phyloP scores from a whole-genome alignment of 2,888 invertebrate genomes.

The Noctua fimbriata region DNA sequence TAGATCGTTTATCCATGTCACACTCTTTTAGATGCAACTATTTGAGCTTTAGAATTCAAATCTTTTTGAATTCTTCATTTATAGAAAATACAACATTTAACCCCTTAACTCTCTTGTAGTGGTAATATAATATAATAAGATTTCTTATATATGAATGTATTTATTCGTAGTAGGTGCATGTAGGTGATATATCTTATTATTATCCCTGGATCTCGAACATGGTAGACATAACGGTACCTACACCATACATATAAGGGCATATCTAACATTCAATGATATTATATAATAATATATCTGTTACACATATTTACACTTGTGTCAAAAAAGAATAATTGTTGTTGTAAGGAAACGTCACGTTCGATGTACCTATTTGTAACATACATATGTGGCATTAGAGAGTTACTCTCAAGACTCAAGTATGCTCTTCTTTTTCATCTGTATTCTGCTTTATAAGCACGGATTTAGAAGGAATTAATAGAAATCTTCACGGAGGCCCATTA shows the following conservation, averaged over 20 bases:
- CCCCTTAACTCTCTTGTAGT: constrained; percentile 9
- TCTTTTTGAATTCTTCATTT: background rate
- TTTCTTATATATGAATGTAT: constrained; percentile 19
- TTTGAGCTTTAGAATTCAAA: constrained; percentile 11
- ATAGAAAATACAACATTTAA: constrained; percentile 5
- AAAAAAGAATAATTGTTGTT: background rate
- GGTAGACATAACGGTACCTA: constrained; percentile 37
- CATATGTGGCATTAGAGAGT: background rate
- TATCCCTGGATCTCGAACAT: constrained; percentile 54
- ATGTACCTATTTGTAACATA: background rate
- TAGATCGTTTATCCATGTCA: constrained; percentile 7
- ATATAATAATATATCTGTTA: background rate
- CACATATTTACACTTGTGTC: background rate
- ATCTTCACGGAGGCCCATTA: background rate
- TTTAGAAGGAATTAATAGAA: background rate
- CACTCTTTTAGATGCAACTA: background rate
- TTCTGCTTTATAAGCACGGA: background rate
- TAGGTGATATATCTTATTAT: constrained; percentile 20
- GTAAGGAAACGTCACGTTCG: background rate
- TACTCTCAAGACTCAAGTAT: background rate
- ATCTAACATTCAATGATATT: background rate
- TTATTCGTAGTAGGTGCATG: constrained; percentile 34
- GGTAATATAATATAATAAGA: constrained; percentile 15
- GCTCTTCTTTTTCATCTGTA: background rate
- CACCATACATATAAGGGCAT: constrained; percentile 16